phyloP scores from a whole-genome alignment of 2,797 vertebrate species.

The Xerus rutilus region DNA sequence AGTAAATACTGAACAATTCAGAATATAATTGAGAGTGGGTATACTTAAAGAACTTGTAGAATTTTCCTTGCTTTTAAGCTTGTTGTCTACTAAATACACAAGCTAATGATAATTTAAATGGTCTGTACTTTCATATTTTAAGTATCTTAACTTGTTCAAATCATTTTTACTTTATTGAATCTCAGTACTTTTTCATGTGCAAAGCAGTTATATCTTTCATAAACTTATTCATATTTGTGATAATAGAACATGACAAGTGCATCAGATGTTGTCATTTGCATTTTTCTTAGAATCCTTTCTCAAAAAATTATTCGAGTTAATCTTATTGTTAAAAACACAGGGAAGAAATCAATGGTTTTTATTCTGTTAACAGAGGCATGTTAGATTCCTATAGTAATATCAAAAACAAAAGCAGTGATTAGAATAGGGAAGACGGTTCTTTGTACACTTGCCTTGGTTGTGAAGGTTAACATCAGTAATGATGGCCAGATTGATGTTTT shows the following conservation, averaged over 20 bases:
- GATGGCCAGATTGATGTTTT: background rate
- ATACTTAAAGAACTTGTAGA: constrained; percentile 23
- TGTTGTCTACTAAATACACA: background rate
- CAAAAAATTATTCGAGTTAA: constrained; percentile 11
- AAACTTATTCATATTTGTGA: constrained; percentile 41
- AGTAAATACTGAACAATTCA: constrained; percentile 26
- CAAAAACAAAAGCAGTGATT: background rate
- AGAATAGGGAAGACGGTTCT: constrained; percentile 9
- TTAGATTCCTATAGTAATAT: background rate
- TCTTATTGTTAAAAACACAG: background rate
- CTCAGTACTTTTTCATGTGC: constrained; percentile 32
- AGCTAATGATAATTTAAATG: constrained; percentile 29
- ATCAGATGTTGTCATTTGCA: constrained; percentile 11
- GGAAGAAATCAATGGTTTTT: background rate
- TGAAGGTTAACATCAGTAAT: background rate
- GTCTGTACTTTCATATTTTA: constrained; percentile 40
- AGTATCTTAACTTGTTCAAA: constrained; percentile 19
- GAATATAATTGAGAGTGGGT: background rate
- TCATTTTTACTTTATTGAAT: background rate
- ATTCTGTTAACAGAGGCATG: background rate
- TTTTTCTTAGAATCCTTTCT: constrained; percentile 43
- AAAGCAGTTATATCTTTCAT: constrained; percentile 35
- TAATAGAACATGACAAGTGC: constrained; percentile 4
- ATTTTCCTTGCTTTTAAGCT: background rate
- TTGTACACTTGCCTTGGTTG: background rate